Evolutionary conservation across 2,888 invertebrate species (phyloP).

Genomic region (Atrina japonica): DNA sequence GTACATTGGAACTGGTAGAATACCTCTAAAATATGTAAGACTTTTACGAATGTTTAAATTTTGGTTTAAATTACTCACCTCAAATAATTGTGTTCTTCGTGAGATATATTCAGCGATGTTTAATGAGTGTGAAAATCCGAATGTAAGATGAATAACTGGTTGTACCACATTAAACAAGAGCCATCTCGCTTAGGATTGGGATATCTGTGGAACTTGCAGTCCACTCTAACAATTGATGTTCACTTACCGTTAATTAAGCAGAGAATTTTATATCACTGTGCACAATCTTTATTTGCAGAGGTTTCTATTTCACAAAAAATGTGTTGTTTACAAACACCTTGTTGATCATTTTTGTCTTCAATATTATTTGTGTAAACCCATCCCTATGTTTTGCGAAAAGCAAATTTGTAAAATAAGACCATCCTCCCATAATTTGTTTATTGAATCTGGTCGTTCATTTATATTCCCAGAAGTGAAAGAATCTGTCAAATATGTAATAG

Average conservation of each 20-base stretch:
- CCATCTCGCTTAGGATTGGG: not conserved
- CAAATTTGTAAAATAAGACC: conserved; percentile 2
- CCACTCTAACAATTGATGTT: not conserved
- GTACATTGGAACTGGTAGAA: not conserved
- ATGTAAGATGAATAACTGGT: conserved; percentile 4
- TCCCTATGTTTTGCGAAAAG: not conserved
- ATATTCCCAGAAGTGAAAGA: not conserved
- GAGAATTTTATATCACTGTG: conserved; percentile 3
- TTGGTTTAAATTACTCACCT: conserved; percentile 5
- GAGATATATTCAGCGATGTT: not conserved
- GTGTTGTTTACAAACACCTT: conserved; percentile 2
- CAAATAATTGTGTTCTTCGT: conserved; percentile 1
- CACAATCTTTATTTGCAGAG: not conserved
- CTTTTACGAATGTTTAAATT: not conserved
- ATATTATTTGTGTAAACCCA: not conserved
- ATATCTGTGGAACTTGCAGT: conserved; percentile 1
- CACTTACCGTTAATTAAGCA: conserved; percentile 1
- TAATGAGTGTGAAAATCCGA: conserved; percentile 1
- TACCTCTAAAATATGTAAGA: not conserved
- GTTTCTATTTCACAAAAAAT: not conserved
- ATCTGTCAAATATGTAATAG: not conserved
- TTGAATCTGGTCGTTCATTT: conserved; percentile 2
- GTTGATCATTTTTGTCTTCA: conserved; percentile 1
- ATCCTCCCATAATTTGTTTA: conserved; percentile 5
- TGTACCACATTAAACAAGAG: not conserved